Percentiles rank a stretch among this genome's conserved stretches.
Evolutionary conservation across 2,797 vertebrate species (phyloP).

Genomic region (Neostethus bicornis): DNA sequence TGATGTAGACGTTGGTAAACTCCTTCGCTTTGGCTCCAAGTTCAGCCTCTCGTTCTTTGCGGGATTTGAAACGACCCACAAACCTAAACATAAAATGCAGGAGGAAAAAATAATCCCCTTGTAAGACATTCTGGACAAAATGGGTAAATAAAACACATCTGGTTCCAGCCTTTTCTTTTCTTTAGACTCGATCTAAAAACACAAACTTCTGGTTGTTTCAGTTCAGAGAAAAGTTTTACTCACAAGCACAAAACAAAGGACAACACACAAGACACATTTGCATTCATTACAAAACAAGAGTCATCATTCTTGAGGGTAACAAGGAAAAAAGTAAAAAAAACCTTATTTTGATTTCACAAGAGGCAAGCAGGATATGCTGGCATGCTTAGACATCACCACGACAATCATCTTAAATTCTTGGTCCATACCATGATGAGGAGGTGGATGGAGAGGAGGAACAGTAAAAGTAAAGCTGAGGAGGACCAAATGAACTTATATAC

Average conservation of each 20-base stretch:
- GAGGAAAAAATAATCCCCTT: constrained; percentile 46
- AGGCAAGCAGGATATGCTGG: constrained; percentile 58
- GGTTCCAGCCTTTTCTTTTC: constrained; percentile 38
- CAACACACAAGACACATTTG: constrained; percentile 47
- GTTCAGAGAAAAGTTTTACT: constrained; percentile 41
- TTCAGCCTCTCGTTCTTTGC: constrained; percentile 96
- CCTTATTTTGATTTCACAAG: constrained; percentile 53
- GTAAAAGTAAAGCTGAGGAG: constrained; percentile 72
- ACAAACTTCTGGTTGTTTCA: constrained; percentile 27
- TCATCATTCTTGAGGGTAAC: constrained; percentile 40
- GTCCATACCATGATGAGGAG: constrained; percentile 66
- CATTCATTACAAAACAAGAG: constrained; percentile 44
- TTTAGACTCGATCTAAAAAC: constrained; percentile 34
- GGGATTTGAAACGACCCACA: constrained; percentile 97
- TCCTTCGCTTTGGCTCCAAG: constrained; percentile 98
- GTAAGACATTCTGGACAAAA: constrained; percentile 48
- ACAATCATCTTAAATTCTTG: constrained; percentile 60
- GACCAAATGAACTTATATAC: constrained; percentile 78
- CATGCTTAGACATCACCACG: constrained; percentile 69
- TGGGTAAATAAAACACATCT: constrained; percentile 36
- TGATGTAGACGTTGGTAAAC: constrained; percentile 99
- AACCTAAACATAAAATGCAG: constrained; percentile 79
- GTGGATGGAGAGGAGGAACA: constrained; percentile 73
- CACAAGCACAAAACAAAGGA: constrained; percentile 39
- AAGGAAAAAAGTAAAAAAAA: constrained; percentile 1